A percentile compares a stretch with the other conserved stretches of the same genome.
These are phyloP conservation scores for Drosophila baimaii DNA, from an alignment of 1,140 invertebrate species.

Conservation along the genomic window DNA sequence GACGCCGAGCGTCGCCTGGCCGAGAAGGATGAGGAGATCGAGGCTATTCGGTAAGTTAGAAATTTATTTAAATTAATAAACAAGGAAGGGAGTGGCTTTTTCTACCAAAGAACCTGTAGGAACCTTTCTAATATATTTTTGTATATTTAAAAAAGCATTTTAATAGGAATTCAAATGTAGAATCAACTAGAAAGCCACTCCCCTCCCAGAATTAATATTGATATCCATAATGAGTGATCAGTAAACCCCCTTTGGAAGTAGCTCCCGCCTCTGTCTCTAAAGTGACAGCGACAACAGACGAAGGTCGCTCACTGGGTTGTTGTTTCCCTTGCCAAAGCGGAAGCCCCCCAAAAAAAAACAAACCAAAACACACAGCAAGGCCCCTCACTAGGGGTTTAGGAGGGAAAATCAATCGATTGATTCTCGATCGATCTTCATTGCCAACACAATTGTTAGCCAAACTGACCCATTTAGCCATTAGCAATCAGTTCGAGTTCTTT, in stretches of 20 bases:
- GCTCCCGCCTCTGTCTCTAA: conserved; percentile 33
- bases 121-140: too few species aligned
- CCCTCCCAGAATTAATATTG: not conserved
- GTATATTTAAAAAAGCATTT: too few species aligned
- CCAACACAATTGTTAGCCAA: conserved; percentile 71
- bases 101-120: too few species aligned
- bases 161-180: too few species aligned
- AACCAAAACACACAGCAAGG: conserved; percentile 24
- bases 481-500: conserved; percentile 66
- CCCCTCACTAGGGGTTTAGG: conserved; percentile 5
- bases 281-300: conserved; percentile 25
- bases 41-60: conserved; percentile 92
- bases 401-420: conserved; percentile 65
- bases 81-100: too few species aligned
- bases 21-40: conserved; percentile 98
- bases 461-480: conserved; percentile 73
- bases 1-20: conserved; percentile 96
- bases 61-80: not conserved
- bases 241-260: conserved; percentile 55
- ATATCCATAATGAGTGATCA: not conserved
- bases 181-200: not conserved
- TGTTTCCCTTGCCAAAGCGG: conserved; percentile 67
- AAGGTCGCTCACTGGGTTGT: conserved; percentile 47
- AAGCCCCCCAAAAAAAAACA: conserved; percentile 38
- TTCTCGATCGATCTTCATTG: conserved; percentile 55